A percentile compares a stretch with the other conserved stretches of the same genome.
Conservation (phyloP, 2,888 invertebrate genomes). For the Encarsia formosa region DNA sequence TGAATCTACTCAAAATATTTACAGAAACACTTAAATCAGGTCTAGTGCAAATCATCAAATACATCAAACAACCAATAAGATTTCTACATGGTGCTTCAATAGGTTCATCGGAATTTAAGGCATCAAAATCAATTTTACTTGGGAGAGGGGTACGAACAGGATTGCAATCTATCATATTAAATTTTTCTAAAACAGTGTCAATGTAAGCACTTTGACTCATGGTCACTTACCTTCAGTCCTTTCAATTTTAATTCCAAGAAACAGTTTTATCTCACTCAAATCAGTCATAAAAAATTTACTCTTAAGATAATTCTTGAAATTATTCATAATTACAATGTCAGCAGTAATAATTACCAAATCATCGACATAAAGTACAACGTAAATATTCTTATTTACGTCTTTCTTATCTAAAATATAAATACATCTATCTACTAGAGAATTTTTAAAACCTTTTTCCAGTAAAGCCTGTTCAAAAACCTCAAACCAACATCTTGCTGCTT, state of each 20-base stretch:
- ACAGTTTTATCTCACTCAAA: too few species aligned
- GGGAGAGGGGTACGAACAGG: constrained; percentile 7
- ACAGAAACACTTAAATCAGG: neutral
- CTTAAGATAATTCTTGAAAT: constrained; percentile 13
- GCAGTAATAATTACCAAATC: constrained; percentile 8
- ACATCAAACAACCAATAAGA: neutral
- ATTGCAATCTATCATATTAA: constrained; percentile 19
- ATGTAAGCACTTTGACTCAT: constrained; percentile 18
- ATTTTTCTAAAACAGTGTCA: constrained; percentile 15
- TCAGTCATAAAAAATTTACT: constrained; percentile 11
- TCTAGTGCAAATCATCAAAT: neutral
- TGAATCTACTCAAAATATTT: too few species aligned
- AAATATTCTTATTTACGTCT: neutral
- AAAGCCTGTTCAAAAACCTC: neutral
- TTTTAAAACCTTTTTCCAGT: neutral
- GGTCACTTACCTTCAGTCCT: constrained; percentile 4
- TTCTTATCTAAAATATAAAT: neutral
- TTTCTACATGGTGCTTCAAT: neutral
- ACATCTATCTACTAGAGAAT: neutral
- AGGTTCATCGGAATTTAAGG: neutral
- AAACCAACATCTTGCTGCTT: constrained; percentile 2
- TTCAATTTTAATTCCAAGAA: constrained; percentile 4
- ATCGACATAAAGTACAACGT: too few species aligned
- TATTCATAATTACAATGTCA: constrained; percentile 8
- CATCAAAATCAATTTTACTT: constrained; percentile 5